phyloP scores from a whole-genome alignment of 2,113 vertebrate genomes.

The Pituophis catenifer region DNA sequence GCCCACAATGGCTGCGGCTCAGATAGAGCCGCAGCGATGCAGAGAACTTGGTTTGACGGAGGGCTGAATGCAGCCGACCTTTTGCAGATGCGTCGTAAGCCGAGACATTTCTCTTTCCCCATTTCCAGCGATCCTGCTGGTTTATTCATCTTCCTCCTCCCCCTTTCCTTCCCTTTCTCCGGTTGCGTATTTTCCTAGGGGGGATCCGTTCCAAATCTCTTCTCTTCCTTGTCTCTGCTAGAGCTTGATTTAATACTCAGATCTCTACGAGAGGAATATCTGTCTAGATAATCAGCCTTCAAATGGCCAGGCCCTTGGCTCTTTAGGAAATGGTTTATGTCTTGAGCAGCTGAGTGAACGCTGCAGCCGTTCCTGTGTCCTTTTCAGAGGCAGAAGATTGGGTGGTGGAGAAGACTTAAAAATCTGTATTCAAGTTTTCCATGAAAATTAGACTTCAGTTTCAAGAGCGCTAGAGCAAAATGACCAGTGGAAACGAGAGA shows the following conservation, averaged over 20 bases:
- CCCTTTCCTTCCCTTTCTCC: neutral
- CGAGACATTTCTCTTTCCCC: neutral
- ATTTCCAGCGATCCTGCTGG: neutral
- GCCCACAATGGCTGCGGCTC: neutral
- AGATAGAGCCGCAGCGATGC: neutral
- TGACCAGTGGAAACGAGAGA: neutral
- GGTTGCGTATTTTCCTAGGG: constrained; percentile 22
- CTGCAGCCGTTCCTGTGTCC: neutral
- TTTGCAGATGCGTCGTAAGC: constrained; percentile 19
- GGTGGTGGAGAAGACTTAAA: neutral
- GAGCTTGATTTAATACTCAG: constrained; percentile 15
- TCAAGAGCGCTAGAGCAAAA: neutral
- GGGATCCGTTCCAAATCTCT: constrained; percentile 27
- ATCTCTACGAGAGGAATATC: constrained; percentile 12
- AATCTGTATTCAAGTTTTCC: too few species aligned
- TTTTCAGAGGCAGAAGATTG: neutral
- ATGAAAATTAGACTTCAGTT: neutral
- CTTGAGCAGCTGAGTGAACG: accelerated
- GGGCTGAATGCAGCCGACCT: neutral
- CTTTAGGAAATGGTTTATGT: constrained; percentile 16
- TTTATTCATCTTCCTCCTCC: neutral
- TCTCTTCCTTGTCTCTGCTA: neutral
- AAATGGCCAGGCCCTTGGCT: constrained; percentile 14
- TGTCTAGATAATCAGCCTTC: neutral
- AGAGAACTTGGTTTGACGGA: neutral